Evolutionary conservation across 2,888 invertebrate genomes (phyloP).

Genomic region (Lithophane ornitopus): DNA sequence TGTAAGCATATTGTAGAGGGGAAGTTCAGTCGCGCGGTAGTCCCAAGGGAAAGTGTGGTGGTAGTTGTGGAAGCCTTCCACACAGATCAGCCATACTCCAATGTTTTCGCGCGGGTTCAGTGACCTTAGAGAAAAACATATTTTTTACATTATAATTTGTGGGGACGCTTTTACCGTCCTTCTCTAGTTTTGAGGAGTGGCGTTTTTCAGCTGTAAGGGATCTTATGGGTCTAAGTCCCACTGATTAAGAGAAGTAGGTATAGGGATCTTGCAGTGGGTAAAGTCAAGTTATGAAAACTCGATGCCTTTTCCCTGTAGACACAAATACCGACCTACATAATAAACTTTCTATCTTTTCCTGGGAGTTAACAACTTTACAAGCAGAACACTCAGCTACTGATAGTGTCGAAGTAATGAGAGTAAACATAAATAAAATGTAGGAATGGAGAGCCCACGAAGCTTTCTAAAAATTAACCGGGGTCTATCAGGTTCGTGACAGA

Average conservation of each 20-base stretch:
- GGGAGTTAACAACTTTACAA: neutral
- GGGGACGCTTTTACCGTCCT: slow-evolving; percentile 16
- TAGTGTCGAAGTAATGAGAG: too few species aligned
- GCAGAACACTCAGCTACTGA: neutral
- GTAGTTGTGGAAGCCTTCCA: slow-evolving; percentile 97
- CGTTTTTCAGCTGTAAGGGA: neutral
- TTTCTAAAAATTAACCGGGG: neutral
- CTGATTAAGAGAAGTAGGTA: slow-evolving; percentile 1
- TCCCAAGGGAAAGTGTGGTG: slow-evolving; percentile 96
- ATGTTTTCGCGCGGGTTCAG: slow-evolving; percentile 94
- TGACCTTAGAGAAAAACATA: slow-evolving; percentile 75
- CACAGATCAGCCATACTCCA: slow-evolving; percentile 92
- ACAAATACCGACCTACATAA: too few species aligned
- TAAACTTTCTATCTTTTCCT: neutral
- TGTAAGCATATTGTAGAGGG: slow-evolving; percentile 91
- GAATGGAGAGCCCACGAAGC: neutral
- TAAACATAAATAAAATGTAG: too few species aligned
- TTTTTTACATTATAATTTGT: slow-evolving; percentile 29
- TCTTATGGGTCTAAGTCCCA: slow-evolving; percentile 5
- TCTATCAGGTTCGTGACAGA: neutral
- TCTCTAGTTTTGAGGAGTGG: slow-evolving; percentile 12
- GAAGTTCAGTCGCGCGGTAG: slow-evolving; percentile 93
- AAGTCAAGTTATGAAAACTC: neutral
- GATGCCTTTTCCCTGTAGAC: too few species aligned
- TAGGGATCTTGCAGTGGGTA: neutral